Percentiles rank a stretch among this genome's conserved stretches.
Evolutionary conservation across 2,888 invertebrate genomes (phyloP).

Genomic region (Zhengitettix transpicula): DNA sequence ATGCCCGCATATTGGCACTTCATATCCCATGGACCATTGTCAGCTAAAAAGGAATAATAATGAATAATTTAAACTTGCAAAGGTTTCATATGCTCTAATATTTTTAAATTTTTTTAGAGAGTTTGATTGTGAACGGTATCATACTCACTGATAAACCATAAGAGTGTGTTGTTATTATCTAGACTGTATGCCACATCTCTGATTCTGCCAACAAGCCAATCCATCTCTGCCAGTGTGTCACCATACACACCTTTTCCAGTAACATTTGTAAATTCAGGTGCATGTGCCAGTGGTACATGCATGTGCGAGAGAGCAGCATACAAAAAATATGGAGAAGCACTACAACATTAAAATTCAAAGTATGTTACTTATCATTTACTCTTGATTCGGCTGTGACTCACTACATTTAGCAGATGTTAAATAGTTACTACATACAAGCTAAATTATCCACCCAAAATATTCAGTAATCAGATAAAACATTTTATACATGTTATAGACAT

Average conservation of each 20-base stretch:
- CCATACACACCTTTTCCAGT: slow-evolving; percentile 10
- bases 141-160: slow-evolving; percentile 16
- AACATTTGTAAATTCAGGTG: slow-evolving; percentile 1
- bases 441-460: no score
- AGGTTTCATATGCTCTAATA: not conserved
- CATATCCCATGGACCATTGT: slow-evolving; percentile 14
- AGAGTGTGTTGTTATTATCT: slow-evolving; percentile 10
- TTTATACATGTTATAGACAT: no score
- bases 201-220: slow-evolving; percentile 13
- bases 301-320: slow-evolving; percentile 16
- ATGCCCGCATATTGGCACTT: slow-evolving; percentile 14
- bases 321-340: slow-evolving; percentile 15
- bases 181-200: slow-evolving; percentile 2
- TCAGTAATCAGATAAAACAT: no score
- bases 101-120: no score
- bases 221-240: slow-evolving; percentile 15
- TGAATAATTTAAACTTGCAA: not conserved
- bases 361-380: no score
- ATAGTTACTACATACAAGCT: no score
- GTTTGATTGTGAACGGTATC: not conserved
- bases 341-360: not conserved
- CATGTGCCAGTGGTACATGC: slow-evolving; percentile 13
- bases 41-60: slow-evolving; percentile 1
- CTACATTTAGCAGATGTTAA: no score
- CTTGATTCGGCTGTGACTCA: no score